phyloP scores from a whole-genome alignment of 2,113 vertebrate genomes.

The Tenebrosternarchus preto region DNA sequence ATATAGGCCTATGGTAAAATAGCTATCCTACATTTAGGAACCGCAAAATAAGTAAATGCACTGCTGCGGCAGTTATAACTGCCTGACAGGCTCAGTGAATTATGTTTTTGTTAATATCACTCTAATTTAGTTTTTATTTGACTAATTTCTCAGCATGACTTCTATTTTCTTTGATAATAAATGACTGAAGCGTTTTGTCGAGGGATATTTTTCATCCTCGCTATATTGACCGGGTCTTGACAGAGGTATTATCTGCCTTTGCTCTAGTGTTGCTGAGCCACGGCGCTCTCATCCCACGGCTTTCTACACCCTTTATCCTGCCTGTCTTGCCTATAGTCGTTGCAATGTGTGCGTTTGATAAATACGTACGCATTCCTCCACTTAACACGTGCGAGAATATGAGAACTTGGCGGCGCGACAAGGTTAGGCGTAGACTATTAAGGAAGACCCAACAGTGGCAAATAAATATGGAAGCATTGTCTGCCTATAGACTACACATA shows the following conservation, averaged over 20 bases:
- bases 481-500: background rate
- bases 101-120: constrained; percentile 63
- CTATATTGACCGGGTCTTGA: constrained; percentile 68
- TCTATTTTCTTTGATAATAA: constrained; percentile 76
- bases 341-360: constrained; percentile 55
- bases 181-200: constrained; percentile 74
- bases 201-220: constrained; percentile 74
- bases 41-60: constrained; percentile 53
- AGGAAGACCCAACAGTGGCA: background rate
- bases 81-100: constrained; percentile 57
- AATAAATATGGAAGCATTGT: background rate
- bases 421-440: too few species aligned
- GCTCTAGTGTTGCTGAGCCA: constrained; percentile 55
- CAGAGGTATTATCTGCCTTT: constrained; percentile 70
- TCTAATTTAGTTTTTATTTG: constrained; percentile 75
- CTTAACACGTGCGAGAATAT: constrained; percentile 28
- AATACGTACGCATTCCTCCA: constrained; percentile 49
- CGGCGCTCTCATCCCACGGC: constrained; percentile 47
- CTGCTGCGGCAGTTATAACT: constrained; percentile 20
- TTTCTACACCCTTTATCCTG: constrained; percentile 51
- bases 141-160: constrained; percentile 74
- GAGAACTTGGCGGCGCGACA: too few species aligned
- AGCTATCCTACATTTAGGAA: background rate
- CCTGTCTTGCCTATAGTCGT: constrained; percentile 55
- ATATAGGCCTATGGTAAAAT: too few species aligned